Evolutionary conservation across 2,888 invertebrate species (phyloP).

Genomic region (Melanchra persicariae): DNA sequence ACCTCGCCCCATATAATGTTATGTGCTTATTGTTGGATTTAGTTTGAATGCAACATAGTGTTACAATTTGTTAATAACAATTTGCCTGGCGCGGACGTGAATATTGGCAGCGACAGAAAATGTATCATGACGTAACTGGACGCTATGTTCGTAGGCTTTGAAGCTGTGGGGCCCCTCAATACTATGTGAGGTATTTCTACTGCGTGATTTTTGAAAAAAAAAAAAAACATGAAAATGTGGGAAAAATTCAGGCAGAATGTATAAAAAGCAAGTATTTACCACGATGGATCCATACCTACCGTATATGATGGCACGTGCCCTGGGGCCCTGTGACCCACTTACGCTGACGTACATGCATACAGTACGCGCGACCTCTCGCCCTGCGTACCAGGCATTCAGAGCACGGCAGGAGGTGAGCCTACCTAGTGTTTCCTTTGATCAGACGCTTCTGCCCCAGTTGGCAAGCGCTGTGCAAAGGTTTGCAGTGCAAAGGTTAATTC

Average conservation of each 20-base stretch:
- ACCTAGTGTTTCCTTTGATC: constrained; percentile 79
- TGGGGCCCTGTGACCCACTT: constrained; percentile 73
- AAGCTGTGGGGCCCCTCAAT: background rate
- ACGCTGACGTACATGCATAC: constrained; percentile 61
- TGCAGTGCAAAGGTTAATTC: constrained; percentile 72
- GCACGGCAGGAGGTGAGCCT: constrained; percentile 76
- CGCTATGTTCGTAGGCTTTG: background rate
- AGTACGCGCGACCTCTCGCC: constrained; percentile 62
- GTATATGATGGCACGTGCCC: constrained; percentile 63
- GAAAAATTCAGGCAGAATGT: constrained; percentile 20
- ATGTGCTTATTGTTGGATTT: background rate
- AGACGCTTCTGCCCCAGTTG: constrained; percentile 80
- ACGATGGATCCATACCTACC: constrained; percentile 55
- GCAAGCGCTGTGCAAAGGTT: constrained; percentile 71
- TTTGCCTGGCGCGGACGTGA: background rate
- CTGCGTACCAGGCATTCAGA: constrained; percentile 76
- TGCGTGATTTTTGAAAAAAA: constrained; percentile 12
- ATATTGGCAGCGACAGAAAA: background rate
- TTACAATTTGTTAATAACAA: background rate
- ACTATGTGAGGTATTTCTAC: constrained; percentile 21
- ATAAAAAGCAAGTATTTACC: constrained; percentile 53
- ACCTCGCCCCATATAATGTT: background rate
- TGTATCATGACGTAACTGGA: constrained; percentile 8
- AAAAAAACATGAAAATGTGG: background rate
- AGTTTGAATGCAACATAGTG: background rate